Base-by-base conservation (phyloP, 30 jellyfish, hydroid and myxozoan species). In the Calvadosia cruxmelitensis region DNA sequence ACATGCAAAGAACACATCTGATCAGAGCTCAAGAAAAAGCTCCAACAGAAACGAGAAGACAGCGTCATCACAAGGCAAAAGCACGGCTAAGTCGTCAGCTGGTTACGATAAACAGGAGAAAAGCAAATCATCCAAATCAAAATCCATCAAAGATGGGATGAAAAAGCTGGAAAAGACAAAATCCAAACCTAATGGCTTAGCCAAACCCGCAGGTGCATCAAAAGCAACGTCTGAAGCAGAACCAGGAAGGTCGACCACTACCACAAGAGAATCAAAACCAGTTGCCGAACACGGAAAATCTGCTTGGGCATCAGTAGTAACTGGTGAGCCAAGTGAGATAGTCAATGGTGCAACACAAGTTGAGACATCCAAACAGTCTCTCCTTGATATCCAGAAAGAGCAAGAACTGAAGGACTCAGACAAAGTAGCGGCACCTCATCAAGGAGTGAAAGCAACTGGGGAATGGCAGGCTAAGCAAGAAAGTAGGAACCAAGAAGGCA, bases 271-370 rank as follows among this genome's bases (percentile, higher is more conserved):
- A 1, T 31, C 68, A 3, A 75, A 52, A 31, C 74, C 29, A 52
- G 66, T 29, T 1, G 1, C 67, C 16, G 81, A 33, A 23, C 71
- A 72, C 52, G 50, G 61, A 15, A 74, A 68, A 10, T 69, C 94
- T 3, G 93, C 89, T 0, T 87, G 96, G 96, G 66, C 94, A 23
- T 73, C 50, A 25, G 94, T 87, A 13, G 96, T 87, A 1, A 67
- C 83, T 42, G 93, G 94, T 5, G 94, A 80, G 53, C 33, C 82
- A 5, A 71, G 50, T n/a, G 76, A 68, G 20, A n/a, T n/a, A n/a
- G n/a, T n/a, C n/a, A 62, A 64, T 2, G 36, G 66, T 3, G 66
- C 67, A 2, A 66, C 29, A 27, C 73, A 53, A 3, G 20, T 53
- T 0, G 27, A 34, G 15, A 42, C 57, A 42, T 5, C 57, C 10